Evolutionary conservation across 2,888 invertebrate species (phyloP).

Genomic region (Lymantria monacha): DNA sequence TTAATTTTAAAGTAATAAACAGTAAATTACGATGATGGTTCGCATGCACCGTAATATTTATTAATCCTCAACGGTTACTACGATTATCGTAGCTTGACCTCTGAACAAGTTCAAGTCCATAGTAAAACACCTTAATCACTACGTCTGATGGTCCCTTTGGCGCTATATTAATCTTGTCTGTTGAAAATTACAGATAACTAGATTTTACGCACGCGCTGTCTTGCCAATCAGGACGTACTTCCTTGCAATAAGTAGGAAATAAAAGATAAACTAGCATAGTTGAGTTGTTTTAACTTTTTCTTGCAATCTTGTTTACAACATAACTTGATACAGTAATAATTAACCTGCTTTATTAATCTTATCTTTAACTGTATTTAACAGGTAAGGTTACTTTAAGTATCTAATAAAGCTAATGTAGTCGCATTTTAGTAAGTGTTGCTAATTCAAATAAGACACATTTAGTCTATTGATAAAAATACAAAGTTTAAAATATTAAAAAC

Average conservation of each 20-base stretch:
- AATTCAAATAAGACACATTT: no score
- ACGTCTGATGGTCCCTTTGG: conserved; percentile 42
- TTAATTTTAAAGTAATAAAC: conserved; percentile 22
- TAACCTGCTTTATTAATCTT: conserved; percentile 36
- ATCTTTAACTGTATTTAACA: conserved; percentile 21
- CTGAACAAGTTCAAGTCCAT: conserved; percentile 41
- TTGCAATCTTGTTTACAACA: conserved; percentile 50
- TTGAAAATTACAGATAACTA: conserved; percentile 47
- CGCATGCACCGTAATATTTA: conserved; percentile 9
- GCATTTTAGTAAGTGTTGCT: no score
- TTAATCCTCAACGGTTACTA: conserved; percentile 10
- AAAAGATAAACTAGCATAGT: conserved; percentile 53
- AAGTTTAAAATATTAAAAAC: no score
- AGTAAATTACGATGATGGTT: conserved; percentile 24
- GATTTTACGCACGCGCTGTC: conserved; percentile 45
- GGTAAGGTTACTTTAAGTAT: no score
- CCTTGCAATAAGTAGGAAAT: conserved; percentile 54
- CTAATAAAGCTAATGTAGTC: no score
- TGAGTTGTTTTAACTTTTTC: conserved; percentile 52
- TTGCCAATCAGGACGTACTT: conserved; percentile 48
- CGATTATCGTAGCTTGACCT: conserved; percentile 39
- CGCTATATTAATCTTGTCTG: conserved; percentile 46
- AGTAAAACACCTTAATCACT: conserved; percentile 35
- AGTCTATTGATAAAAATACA: no score
- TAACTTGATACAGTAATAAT: conserved; percentile 41